phyloP scores from a whole-genome alignment of 2,113 vertebrate species.

The Petaurus breviceps region DNA sequence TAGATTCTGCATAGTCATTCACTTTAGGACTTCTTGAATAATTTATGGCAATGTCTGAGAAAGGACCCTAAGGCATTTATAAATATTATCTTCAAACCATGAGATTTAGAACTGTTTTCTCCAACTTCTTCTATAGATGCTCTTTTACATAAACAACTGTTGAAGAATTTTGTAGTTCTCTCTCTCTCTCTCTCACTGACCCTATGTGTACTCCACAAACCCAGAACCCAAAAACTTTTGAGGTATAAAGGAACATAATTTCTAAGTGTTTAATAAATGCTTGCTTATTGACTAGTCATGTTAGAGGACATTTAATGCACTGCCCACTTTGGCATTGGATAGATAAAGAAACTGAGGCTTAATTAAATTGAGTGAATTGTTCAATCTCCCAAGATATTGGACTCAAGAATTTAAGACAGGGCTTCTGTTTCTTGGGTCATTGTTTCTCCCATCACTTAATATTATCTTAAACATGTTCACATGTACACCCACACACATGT shows the following conservation, averaged over 20 bases:
- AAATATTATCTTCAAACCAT: neutral
- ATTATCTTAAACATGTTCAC: neutral
- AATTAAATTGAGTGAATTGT: neutral
- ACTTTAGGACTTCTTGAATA: neutral
- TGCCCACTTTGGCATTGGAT: neutral
- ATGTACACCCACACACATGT: neutral
- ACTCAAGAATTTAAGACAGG: neutral
- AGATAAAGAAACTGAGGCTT: neutral
- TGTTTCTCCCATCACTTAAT: neutral
- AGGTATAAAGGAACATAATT: neutral
- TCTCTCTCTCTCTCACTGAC: neutral
- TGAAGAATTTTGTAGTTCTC: neutral
- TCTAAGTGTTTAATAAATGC: neutral
- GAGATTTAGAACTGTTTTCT: neutral
- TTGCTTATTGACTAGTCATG: neutral
- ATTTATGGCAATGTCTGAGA: neutral
- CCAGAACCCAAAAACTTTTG: neutral
- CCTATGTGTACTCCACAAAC: neutral
- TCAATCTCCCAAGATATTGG: neutral
- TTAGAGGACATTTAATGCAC: neutral
- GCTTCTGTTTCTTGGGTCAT: neutral
- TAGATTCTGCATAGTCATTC: too few species aligned
- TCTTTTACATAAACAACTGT: neutral
- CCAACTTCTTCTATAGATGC: neutral
- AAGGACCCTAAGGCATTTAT: neutral